Evolutionary conservation across 2,888 invertebrate genomes (phyloP).

Genomic region (Liposcelis brunnea): DNA sequence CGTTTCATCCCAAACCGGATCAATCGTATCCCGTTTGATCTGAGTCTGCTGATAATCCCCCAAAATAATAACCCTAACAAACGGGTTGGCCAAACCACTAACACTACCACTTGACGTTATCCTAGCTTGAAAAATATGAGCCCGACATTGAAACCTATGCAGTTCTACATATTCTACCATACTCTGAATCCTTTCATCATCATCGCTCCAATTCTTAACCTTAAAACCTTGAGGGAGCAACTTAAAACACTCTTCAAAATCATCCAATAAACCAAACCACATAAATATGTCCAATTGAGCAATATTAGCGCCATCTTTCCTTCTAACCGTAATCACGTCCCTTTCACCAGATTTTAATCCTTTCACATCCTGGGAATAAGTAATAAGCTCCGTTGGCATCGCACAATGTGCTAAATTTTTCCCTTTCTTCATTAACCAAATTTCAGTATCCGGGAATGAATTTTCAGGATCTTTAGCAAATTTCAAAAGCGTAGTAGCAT

Average conservation of each 20-base stretch:
- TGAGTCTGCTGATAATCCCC: constrained; percentile 14
- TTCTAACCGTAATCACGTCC: too few species aligned
- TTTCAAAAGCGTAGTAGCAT: neutral
- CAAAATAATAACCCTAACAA: constrained; percentile 22
- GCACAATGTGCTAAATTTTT: neutral
- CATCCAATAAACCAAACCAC: too few species aligned
- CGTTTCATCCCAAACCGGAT: constrained; percentile 43
- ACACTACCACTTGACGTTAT: constrained; percentile 36
- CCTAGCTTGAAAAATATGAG: constrained; percentile 51
- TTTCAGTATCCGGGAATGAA: neutral
- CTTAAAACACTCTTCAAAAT: too few species aligned
- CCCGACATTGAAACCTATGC: constrained; percentile 39
- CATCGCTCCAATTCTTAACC: too few species aligned
- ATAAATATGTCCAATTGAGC: too few species aligned
- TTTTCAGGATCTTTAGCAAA: neutral
- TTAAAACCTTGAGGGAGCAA: too few species aligned
- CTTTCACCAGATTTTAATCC: too few species aligned
- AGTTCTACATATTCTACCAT: constrained; percentile 15
- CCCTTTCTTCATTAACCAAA: neutral
- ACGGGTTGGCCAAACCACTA: constrained; percentile 34
- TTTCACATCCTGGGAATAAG: too few species aligned
- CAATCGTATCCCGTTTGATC: constrained; percentile 29
- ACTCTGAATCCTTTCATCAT: too few species aligned
- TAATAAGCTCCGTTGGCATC: too few species aligned
- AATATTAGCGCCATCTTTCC: too few species aligned